Evolutionary conservation across 2,113 vertebrate species (phyloP), one percentile per base, ranked within the genome.

Genomic region (Probosciger aterrimus): DNA sequence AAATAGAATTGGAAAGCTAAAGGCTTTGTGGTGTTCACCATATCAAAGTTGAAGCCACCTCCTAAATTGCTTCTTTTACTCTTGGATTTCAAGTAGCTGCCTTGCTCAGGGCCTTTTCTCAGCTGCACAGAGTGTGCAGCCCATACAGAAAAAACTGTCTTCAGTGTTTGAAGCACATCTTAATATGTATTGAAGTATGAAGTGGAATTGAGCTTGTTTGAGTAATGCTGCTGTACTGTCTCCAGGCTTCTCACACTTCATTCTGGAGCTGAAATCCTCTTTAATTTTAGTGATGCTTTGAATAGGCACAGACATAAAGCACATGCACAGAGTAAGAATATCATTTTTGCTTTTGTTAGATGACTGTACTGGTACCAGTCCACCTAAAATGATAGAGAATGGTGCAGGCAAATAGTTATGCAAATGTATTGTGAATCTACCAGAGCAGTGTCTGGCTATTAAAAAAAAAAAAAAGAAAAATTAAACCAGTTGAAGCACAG

Each of bases 1-100:
- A 47, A 1, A 7, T 14, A 41, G 75, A 81, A 70, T 2, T 44
- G 55, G 8, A 57, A 70, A 94, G 80, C 80, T 82, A 85, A 91
- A 94, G 77, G 41, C 64, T 86, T 50, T 27, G 28, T 78, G 62
- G 73, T 55, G 41, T 60, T 75, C 9, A 2, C 53, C 39, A 14
- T 57, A 28, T 25, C 76, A 14, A 81, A 70, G 43, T 62, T 88
- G 60, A 70, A 92, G 35, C 59, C 65, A 64, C 60, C 59, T 90
- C 64, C 16, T 84, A 91, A 92, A 82, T 65, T 37, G n/a, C 44
- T 89, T 18, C 86, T 83, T 94, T 95, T 73, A 69, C 92, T 69
- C 82, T 65, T 75, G 52, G 71, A 49, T 84, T 95, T 89, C 69
- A 76, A 84, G 57, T 41, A 69, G 65, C 43, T 88, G 39, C 65